Evolutionary conservation across 2,797 vertebrate genomes (phyloP).

Genomic region (Rhynchotus rufescens): DNA sequence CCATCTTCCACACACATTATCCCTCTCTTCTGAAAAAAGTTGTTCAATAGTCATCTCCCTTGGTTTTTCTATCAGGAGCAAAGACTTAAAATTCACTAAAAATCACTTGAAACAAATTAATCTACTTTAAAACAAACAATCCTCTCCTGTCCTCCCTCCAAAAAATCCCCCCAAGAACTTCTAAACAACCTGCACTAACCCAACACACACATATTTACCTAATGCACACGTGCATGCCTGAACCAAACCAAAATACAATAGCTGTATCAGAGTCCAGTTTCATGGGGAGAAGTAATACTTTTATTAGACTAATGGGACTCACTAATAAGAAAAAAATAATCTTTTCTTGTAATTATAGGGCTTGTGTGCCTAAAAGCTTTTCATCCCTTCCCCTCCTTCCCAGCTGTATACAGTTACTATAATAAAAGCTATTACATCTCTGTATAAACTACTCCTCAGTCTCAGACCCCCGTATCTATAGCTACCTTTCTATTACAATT

Average conservation of each 20-base stretch:
- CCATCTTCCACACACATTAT: background rate
- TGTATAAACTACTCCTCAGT: background rate
- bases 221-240: background rate
- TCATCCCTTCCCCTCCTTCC: background rate
- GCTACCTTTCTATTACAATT: background rate
- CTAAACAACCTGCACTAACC: background rate
- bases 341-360: conserved; percentile 18
- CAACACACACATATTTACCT: background rate
- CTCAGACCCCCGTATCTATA: background rate
- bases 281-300: background rate
- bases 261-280: background rate
- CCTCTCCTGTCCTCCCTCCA: no score
- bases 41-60: background rate
- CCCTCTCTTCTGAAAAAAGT: background rate
- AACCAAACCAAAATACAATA: background rate
- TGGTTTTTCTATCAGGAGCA: background rate
- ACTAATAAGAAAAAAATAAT: background rate
- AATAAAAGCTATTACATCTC: conserved; percentile 3
- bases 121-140: background rate
- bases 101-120: background rate
- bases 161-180: background rate
- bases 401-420: background rate
- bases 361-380: background rate
- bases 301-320: background rate
- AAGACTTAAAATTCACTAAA: background rate